phyloP scores from a whole-genome alignment of 2,797 vertebrate genomes.

The Luscinia megarhynchos region DNA sequence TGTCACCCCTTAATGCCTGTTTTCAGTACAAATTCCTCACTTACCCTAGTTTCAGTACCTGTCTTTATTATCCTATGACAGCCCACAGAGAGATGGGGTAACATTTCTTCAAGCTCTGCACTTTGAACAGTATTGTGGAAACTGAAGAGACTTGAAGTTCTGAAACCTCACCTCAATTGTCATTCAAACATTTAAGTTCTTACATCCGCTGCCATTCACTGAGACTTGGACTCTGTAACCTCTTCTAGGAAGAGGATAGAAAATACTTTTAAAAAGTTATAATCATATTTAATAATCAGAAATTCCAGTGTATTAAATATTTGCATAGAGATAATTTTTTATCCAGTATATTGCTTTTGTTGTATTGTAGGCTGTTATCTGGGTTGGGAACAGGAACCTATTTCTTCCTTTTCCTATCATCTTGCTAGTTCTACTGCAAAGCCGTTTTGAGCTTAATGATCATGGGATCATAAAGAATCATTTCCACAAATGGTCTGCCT shows the following conservation, averaged over 20 bases:
- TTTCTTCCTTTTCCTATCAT: not conserved
- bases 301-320: not conserved
- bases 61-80: not conserved
- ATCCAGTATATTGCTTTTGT: not conserved
- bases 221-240: not conserved
- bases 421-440: not conserved
- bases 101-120: not conserved
- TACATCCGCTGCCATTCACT: not conserved
- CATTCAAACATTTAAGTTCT: not conserved
- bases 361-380: not conserved
- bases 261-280: not conserved
- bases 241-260: not conserved
- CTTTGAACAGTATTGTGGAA: not conserved
- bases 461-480: not conserved
- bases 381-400: not conserved
- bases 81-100: not conserved
- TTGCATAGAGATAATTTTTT: not conserved
- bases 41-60: not conserved
- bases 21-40: not conserved
- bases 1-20: not conserved
- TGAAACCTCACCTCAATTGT: not conserved
- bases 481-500: not conserved
- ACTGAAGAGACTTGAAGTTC: not conserved
- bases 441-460: too few species aligned
- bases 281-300: not conserved